These are phyloP conservation scores for Linyphia triangularis DNA, from an alignment of 2,888 invertebrate genomes.

Conservation along the genomic window DNA sequence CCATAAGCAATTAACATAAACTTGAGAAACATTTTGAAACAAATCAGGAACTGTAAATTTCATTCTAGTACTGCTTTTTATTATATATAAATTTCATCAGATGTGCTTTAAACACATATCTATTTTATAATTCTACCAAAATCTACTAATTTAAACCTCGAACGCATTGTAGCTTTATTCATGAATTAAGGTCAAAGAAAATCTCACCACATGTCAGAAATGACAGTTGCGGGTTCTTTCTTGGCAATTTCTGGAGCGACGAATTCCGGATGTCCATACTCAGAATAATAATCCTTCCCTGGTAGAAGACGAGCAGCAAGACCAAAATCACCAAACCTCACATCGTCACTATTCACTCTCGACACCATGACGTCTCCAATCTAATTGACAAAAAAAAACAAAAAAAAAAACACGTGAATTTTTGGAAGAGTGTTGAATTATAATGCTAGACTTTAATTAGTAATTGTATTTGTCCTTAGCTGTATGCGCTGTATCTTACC, in stretches of 20 bases:
- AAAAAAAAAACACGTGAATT: neutral
- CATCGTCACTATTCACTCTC: constrained; percentile 90
- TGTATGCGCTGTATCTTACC: no score
- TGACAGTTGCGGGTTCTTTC: constrained; percentile 89
- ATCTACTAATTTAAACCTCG: no score
- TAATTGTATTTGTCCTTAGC: no score
- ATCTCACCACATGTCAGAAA: constrained; percentile 93
- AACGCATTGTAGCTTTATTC: no score
- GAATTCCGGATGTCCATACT: constrained; percentile 92
- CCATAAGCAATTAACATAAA: no score
- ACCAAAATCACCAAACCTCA: constrained; percentile 95
- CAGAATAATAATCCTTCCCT: constrained; percentile 86
- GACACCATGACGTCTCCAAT: constrained; percentile 89
- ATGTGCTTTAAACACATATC: no score
- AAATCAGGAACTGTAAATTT: no score
- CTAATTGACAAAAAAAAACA: constrained; percentile 44
- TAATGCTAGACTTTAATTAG: neutral
- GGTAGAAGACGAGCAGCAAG: constrained; percentile 88
- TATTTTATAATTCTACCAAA: no score
- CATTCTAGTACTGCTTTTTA: no score
- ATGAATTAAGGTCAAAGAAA: no score
- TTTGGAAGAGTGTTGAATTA: neutral
- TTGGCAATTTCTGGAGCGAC: constrained; percentile 93
- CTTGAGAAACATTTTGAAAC: no score
- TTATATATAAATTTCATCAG: no score